These are phyloP conservation scores for Phalanger gymnotis DNA, from an alignment of 2,797 vertebrate species.

Conservation along the genomic window DNA sequence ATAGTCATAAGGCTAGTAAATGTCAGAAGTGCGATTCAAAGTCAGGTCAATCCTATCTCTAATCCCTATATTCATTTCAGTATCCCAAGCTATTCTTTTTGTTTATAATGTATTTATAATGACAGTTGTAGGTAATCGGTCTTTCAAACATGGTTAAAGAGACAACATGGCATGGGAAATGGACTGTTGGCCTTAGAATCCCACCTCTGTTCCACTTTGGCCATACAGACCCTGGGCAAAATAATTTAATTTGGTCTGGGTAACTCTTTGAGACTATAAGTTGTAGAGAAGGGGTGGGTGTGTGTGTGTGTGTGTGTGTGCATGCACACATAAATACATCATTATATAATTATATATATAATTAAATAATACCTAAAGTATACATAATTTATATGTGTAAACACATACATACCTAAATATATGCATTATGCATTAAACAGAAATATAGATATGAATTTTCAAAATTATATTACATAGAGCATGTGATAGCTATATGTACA, in stretches of 20 bases:
- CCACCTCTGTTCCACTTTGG: not conserved
- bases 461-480: no score
- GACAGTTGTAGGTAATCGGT: not conserved
- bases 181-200: not conserved
- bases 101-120: not conserved
- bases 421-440: no score
- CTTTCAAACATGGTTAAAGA: not conserved
- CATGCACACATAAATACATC: no score
- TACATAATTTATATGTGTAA: no score
- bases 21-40: not conserved
- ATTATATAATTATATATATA: no score
- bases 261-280: not conserved
- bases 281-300: not conserved
- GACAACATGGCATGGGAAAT: not conserved
- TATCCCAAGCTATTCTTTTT: not conserved
- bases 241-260: not conserved
- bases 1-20: not conserved
- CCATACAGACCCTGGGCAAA: not conserved
- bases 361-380: no score
- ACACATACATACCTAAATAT: no score
- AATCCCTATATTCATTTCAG: not conserved
- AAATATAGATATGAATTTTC: no score
- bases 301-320: no score
- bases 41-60: not conserved
- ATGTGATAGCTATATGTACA: no score